Evolutionary conservation across 2,888 invertebrate species (phyloP), one percentile per base, ranked within the genome.

Genomic region (Sphinx pinastri): DNA sequence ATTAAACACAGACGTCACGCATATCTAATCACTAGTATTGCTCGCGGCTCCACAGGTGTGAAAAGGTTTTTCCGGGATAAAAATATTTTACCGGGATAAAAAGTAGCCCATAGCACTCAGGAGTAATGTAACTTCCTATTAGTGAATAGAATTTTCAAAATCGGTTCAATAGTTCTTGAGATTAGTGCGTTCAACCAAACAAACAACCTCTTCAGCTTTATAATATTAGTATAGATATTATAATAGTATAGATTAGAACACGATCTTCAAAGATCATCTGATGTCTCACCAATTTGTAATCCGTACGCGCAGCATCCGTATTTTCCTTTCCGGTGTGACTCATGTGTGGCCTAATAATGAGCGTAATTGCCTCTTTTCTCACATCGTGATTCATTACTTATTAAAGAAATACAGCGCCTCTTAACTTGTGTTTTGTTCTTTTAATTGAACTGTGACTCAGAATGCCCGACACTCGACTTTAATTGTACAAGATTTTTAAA

Each of bases 281-380:
- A 55, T 12, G 19, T 12, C 16, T 19, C 45, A 45, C 16, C 45
- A 45, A 49, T 63, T 19, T 63, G 19, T 19, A 63, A 72, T 74
- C 76, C 76, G 75, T 77, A 74, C 77, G 78, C 78, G 71, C 72
- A 77, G 76, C 78, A 81, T 79, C 71, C 74, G 78, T 76, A 68
- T 80, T 83, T 87, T 88, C 88, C 87, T 84, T 71, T 73, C 75
- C 78, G 72, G 77, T 79, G 78, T 92, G 90, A 90, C 83, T 91
- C 92, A 91, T 86, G 78, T 83, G 82, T 79, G 75, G 79, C 77
- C 81, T 76, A 84, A 86, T 92, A 91, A 92, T 90, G 87, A 89
- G 87, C 86, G 86, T 91, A 92, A 93, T 93, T 92, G 91, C 88
- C 79, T 83, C 84, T 88, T 90, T 91, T 93, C 92, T 91, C 92